Evolutionary conservation across 2,888 invertebrate species (phyloP).

Genomic region (Philaethria dido): DNA sequence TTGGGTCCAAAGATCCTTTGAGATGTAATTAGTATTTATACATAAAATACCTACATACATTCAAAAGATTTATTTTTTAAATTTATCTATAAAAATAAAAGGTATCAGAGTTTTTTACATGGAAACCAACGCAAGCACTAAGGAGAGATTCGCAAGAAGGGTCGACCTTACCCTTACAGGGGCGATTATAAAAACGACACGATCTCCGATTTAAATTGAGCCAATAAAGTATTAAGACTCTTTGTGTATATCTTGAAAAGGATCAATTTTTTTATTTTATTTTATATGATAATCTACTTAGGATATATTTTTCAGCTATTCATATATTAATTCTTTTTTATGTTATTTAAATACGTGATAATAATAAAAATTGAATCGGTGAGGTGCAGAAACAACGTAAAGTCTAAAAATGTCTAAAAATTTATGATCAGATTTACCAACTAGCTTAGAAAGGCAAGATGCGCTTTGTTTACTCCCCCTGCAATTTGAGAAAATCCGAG

Average conservation of each 20-base stretch:
- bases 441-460: no score
- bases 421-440: no score
- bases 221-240: constrained; percentile 17
- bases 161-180: constrained; percentile 30
- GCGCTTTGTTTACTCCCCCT: no score
- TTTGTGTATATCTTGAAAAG: neutral
- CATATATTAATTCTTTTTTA: no score
- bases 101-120: constrained; percentile 16
- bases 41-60: no score
- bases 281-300: neutral
- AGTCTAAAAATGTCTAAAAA: no score
- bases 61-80: neutral
- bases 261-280: neutral
- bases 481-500: no score
- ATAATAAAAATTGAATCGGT: no score
- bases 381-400: no score
- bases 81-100: neutral
- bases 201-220: constrained; percentile 23
- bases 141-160: constrained; percentile 34
- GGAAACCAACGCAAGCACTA: constrained; percentile 21
- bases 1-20: no score
- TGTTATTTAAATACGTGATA: no score
- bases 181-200: constrained; percentile 31
- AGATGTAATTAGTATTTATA: no score
- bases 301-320: neutral